phyloP scores from a whole-genome alignment of 2,113 vertebrate species.

The Typhlomys cinereus region DNA sequence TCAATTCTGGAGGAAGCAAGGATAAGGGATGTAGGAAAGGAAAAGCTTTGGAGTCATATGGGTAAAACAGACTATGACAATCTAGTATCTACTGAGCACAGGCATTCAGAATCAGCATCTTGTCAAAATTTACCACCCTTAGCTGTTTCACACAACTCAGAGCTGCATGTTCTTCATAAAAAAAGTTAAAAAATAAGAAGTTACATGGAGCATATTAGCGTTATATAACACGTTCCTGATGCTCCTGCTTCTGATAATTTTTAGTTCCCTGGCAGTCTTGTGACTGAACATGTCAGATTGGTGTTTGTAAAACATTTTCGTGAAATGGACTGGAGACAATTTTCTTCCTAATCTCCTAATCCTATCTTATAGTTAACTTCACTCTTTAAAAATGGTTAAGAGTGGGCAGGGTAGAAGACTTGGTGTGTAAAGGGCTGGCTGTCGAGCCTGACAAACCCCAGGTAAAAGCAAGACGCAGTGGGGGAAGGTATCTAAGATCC shows the following conservation, averaged over 20 bases:
- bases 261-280: slow-evolving; percentile 17
- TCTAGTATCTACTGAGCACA: not conserved
- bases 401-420: too few relatives aligned
- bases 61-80: not conserved
- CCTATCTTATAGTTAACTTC: not conserved
- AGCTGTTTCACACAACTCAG: not conserved
- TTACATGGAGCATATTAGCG: not conserved
- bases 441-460: too few relatives aligned
- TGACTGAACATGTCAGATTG: slow-evolving; percentile 9
- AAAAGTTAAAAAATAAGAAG: not conserved
- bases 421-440: too few relatives aligned
- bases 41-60: not conserved
- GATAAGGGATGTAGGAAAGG: not conserved
- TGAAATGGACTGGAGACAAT: slow-evolving; percentile 11
- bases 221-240: not conserved
- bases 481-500: too few relatives aligned
- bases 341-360: not conserved
- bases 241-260: slow-evolving; percentile 14
- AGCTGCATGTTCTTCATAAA: slow-evolving; percentile 7
- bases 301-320: slow-evolving; percentile 33
- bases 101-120: not conserved
- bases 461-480: too few relatives aligned
- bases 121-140: not conserved
- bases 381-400: slow-evolving; percentile 42
- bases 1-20: not conserved